Percentiles rank a stretch among this genome's conserved stretches.
These are phyloP conservation scores for Empidonax alnorum DNA, from an alignment of 2,113 vertebrate species.

Conservation along the genomic window DNA sequence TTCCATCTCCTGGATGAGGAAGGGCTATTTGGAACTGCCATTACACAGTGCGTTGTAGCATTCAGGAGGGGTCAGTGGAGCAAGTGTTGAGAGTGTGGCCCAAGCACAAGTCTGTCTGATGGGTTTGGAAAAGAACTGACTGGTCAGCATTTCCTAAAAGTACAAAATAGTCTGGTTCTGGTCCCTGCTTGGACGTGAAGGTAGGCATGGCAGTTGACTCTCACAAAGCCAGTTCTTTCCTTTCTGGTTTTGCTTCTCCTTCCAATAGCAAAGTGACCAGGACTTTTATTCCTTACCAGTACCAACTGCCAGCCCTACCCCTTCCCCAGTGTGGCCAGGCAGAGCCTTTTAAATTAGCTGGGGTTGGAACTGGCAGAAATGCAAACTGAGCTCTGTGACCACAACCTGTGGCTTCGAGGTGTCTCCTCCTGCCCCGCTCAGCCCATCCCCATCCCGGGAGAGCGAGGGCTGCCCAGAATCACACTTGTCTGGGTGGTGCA, in stretches of 20 bases:
- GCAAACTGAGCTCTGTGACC: neutral
- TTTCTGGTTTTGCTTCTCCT: neutral
- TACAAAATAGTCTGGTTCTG: neutral
- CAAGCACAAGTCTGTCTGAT: neutral
- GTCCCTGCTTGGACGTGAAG: neutral
- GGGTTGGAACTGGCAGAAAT: neutral
- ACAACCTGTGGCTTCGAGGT: neutral
- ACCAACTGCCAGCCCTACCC: neutral
- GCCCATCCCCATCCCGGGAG: neutral
- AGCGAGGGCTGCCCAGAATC: neutral
- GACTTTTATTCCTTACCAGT: neutral
- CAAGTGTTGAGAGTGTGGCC: neutral
- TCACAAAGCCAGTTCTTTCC: neutral
- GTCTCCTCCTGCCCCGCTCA: neutral
- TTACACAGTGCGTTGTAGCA: neutral
- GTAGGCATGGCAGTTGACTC: neutral
- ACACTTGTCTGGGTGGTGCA: rapidly evolving
- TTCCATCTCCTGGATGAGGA: neutral
- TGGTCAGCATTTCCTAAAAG: neutral
- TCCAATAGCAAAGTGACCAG: neutral
- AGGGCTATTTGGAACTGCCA: neutral
- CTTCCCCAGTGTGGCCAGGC: neutral
- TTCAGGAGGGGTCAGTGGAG: neutral
- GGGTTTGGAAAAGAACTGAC: neutral
- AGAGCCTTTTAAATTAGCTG: neutral